Conservation (phyloP, 2,888 invertebrate genomes). For the Seira musarum region DNA sequence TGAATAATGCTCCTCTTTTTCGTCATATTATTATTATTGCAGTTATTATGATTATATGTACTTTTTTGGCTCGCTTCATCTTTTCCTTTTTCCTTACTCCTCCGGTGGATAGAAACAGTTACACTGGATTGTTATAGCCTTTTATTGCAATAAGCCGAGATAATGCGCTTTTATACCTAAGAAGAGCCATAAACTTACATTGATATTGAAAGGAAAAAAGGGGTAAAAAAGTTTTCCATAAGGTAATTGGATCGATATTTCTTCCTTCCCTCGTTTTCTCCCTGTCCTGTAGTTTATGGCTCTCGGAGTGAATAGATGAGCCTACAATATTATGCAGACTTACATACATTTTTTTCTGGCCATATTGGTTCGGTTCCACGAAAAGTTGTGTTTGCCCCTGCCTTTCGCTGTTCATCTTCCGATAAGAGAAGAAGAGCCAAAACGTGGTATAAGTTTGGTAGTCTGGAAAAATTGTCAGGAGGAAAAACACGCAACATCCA, state of each 20-base stretch:
- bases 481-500: slow-evolving; percentile 68
- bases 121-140: slow-evolving; percentile 23
- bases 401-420: slow-evolving; percentile 10
- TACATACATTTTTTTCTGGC: not conserved
- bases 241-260: slow-evolving; percentile 70
- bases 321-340: not conserved
- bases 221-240: slow-evolving; percentile 64
- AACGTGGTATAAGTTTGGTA: not conserved
- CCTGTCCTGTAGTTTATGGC: slow-evolving; percentile 19
- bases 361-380: not conserved
- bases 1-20: slow-evolving; percentile 43
- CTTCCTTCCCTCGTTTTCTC: slow-evolving; percentile 26
- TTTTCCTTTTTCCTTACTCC: slow-evolving; percentile 1
- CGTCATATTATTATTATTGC: slow-evolving; percentile 34
- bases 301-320: slow-evolving; percentile 11
- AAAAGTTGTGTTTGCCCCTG: slow-evolving; percentile 22
- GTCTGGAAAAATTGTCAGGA: slow-evolving; percentile 13
- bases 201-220: slow-evolving; percentile 34
- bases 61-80: not conserved
- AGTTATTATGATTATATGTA: slow-evolving; percentile 21
- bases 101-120: slow-evolving; percentile 30
- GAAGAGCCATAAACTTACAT: slow-evolving; percentile 11
- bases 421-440: slow-evolving; percentile 2
- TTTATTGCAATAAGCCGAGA: slow-evolving; percentile 55
- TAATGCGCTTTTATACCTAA: slow-evolving; percentile 37